Percentiles rank a stretch among this genome's conserved stretches.
Conservation (phyloP, 2,113 vertebrate genomes). For the Neomonachus schauinslandi region DNA sequence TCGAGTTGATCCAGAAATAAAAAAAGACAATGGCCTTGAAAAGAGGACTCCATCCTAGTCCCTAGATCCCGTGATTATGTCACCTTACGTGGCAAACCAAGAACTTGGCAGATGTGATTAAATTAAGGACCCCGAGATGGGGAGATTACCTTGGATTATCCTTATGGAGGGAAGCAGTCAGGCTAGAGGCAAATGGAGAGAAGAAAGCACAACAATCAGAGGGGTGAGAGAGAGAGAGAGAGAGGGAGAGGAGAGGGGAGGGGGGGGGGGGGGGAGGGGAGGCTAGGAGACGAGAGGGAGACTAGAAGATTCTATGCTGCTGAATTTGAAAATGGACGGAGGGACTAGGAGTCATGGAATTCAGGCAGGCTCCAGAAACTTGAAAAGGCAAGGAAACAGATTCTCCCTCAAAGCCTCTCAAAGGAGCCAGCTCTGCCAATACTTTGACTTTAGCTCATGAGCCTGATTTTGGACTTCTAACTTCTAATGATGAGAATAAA, state of each 20-base stretch:
- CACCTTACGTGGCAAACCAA: not conserved
- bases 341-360: not conserved
- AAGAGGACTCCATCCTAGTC: not conserved
- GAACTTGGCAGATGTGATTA: not conserved
- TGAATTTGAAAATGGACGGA: not conserved
- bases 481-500: not conserved
- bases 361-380: not conserved
- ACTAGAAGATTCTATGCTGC: not conserved
- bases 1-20: not conserved
- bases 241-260: not conserved
- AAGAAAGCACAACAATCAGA: not conserved
- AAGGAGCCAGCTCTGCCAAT: not conserved
- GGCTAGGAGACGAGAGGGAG: not conserved
- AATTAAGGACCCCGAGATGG: not conserved
- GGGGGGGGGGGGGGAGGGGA: too few relatives aligned
- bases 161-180: not conserved
- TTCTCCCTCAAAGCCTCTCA: not conserved
- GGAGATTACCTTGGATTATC: not conserved
- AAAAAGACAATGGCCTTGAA: not conserved
- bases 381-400: not conserved
- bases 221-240: not conserved
- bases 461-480: not conserved
- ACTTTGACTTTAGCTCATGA: not conserved
- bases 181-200: too few relatives aligned
- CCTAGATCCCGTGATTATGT: too few relatives aligned